Evolutionary conservation across 2,113 vertebrate species (phyloP), one percentile per base, ranked within the genome.

Genomic region (Pardalotus punctatus): DNA sequence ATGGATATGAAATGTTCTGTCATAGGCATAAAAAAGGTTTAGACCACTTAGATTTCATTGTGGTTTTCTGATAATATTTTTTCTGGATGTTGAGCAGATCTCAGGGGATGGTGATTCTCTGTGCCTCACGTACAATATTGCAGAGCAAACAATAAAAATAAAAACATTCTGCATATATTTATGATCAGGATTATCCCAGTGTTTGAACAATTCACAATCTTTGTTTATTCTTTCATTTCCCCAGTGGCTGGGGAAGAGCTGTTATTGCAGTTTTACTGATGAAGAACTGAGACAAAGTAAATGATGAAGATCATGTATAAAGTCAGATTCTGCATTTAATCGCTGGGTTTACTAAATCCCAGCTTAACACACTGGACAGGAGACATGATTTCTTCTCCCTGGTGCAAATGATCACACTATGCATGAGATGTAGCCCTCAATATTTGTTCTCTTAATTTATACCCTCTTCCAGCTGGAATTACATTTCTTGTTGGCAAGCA

Each of bases 131-230:
- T 50, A 67, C 56, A 67, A 50, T 81, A 88, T 62, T 83, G 51
- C 61, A 85, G 93, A 89, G 65, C 64, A 96, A 94, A 91, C 76
- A 92, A 92, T 93, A 78, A 86, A 90, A 96, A 90, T 66, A 94
- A 96, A 95, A 96, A 92, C 94, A 93, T 72, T 79, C 88, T 95
- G 94, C 95, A 93, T 96, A 53, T 95, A 83, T 95, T 95, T 93
- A 94, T 94, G 92, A 64, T 88, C 48, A 74, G 54, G 88, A 78
- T 93, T 96, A 95, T 92, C 43, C 70, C 61, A 74, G 57, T 81
- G 86, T 94, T 96, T 94, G 90, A 95, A 67, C 88, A 92, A 70
- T 88, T 96, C 88, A 35, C 82, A 84, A 12, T 93, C 83, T 90
- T 93, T 94, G 74, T 95, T 96, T 95, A 93, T 92, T 92, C 88